Percentiles rank a stretch among this genome's conserved stretches.
Evolutionary conservation across 37 sponge, comb jelly and placozoan genomes (phyloP).

Genomic region (Cliona cf. orientalis): DNA sequence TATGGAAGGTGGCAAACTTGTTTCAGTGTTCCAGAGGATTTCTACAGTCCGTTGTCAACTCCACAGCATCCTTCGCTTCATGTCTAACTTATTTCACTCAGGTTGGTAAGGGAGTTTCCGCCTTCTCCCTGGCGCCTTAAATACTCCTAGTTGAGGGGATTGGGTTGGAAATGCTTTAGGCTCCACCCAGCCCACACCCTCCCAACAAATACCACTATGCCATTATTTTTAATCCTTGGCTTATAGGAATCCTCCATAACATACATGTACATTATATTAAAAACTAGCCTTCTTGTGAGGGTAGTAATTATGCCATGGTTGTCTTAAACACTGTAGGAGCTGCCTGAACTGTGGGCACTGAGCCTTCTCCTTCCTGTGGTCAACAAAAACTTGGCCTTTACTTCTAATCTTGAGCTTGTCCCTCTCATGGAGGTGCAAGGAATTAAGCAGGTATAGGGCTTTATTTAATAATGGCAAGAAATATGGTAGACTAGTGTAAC

Average conservation of each 20-base stretch:
- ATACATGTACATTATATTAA: too few species aligned
- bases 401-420: conserved; percentile 66
- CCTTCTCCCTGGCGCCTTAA: not conserved
- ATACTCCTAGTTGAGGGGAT: not conserved
- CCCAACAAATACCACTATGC: too few species aligned
- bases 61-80: conserved; percentile 66
- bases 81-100: conserved; percentile 84
- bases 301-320: too few species aligned
- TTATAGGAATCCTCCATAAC: too few species aligned
- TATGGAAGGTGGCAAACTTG: conserved; percentile 79
- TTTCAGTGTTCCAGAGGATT: conserved; percentile 88
- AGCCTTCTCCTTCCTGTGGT: conserved; percentile 74
- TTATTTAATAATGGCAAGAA: not conserved
- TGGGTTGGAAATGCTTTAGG: too few species aligned
- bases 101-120: too few species aligned
- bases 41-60: conserved; percentile 69
- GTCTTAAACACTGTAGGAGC: conserved; percentile 69
- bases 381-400: conserved; percentile 70
- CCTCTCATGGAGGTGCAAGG: conserved; percentile 91
- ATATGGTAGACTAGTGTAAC: not conserved
- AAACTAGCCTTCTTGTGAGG: too few species aligned
- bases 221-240: too few species aligned
- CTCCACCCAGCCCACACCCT: too few species aligned
- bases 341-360: conserved; percentile 87
- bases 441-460: conserved; percentile 72